Evolutionary conservation across 2,797 vertebrate genomes (phyloP).

Genomic region (Xyrichtys novacula): DNA sequence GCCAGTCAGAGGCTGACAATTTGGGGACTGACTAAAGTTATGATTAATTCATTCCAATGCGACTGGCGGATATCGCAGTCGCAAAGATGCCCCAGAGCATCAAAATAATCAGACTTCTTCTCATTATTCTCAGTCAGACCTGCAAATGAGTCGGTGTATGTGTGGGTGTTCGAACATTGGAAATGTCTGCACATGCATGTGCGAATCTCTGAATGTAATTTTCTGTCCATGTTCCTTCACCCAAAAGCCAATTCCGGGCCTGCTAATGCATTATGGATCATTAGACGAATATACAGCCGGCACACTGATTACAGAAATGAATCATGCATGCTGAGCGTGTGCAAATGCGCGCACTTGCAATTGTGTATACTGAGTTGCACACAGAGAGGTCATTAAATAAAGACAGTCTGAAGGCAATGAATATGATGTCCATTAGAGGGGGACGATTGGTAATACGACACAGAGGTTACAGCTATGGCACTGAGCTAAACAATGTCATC

Average conservation of each 20-base stretch:
- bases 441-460: constrained; percentile 59
- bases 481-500: constrained; percentile 42
- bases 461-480: constrained; percentile 32
- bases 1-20: constrained; percentile 41
- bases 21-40: constrained; percentile 60
- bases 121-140: constrained; percentile 56
- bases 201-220: constrained; percentile 47
- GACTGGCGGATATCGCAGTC: constrained; percentile 46
- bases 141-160: constrained; percentile 25
- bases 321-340: constrained; percentile 56
- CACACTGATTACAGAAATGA: constrained; percentile 69
- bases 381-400: constrained; percentile 47
- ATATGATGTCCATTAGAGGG: constrained; percentile 60
- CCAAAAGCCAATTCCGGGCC: constrained; percentile 51
- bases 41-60: constrained; percentile 65
- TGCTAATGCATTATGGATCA: constrained; percentile 71
- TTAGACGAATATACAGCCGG: constrained; percentile 69
- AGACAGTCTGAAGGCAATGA: constrained; percentile 46
- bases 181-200: constrained; percentile 34
- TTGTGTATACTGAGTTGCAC: constrained; percentile 32
- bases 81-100: constrained; percentile 42
- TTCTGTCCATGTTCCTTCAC: constrained; percentile 38
- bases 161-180: constrained; percentile 39
- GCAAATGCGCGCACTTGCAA: constrained; percentile 15
- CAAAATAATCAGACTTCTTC: constrained; percentile 46